A percentile compares a stretch with the other conserved stretches of the same genome.
These are phyloP conservation scores for Drosophila bifasciata DNA, from an alignment of 1,140 invertebrate genomes.

Conservation along the genomic window DNA sequence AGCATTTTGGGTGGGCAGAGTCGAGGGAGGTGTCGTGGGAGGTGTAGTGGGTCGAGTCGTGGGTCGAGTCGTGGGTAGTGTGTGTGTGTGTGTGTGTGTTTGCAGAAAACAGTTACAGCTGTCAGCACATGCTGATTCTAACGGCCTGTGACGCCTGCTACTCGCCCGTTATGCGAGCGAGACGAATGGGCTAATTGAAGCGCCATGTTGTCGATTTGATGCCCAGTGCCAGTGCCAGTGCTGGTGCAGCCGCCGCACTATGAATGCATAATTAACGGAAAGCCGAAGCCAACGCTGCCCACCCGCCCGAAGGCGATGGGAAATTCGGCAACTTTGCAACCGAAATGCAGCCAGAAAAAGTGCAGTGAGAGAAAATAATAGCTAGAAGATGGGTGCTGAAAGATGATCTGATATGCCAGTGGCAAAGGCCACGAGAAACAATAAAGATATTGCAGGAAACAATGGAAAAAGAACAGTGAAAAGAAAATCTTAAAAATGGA, in stretches of 20 bases:
- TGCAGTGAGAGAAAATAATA: too few relatives aligned
- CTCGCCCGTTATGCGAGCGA: slow-evolving; percentile 2
- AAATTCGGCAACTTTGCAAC: slow-evolving; percentile 53
- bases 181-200: slow-evolving; percentile 60
- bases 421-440: background rate
- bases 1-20: too few relatives aligned
- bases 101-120: slow-evolving; percentile 7
- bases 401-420: background rate
- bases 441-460: background rate
- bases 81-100: background rate
- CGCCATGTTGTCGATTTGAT: slow-evolving; percentile 67
- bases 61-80: too few relatives aligned
- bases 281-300: too few relatives aligned
- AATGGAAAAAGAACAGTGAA: too few relatives aligned
- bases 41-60: too few relatives aligned
- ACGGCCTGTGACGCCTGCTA: too few relatives aligned
- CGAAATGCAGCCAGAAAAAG: too few relatives aligned
- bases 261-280: slow-evolving; percentile 73
- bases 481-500: too few relatives aligned
- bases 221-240: slow-evolving; percentile 5
- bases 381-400: too few relatives aligned
- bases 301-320: background rate
- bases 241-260: slow-evolving; percentile 32
- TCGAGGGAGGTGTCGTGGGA: too few relatives aligned
- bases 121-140: slow-evolving; percentile 9